Conservation (phyloP, 53 echinoderm and acorn worm genomes). For the Echinarachnius parma region DNA sequence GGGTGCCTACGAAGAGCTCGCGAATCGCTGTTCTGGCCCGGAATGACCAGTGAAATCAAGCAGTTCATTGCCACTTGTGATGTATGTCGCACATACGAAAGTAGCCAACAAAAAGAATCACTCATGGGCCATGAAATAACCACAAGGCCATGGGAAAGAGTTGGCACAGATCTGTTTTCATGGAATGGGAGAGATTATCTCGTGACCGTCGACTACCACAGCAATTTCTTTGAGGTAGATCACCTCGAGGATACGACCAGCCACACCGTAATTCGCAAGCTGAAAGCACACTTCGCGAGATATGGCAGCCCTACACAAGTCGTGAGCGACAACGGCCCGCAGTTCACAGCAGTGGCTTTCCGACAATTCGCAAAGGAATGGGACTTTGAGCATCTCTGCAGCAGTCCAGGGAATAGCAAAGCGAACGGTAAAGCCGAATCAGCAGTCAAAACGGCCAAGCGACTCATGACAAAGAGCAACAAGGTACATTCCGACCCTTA, state of each 20-base stretch:
- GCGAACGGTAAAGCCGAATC: constrained; percentile 51
- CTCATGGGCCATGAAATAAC: constrained; percentile 43
- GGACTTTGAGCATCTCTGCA: constrained; percentile 41
- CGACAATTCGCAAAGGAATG: constrained; percentile 15
- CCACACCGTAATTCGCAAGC: constrained; percentile 25
- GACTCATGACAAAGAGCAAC: constrained; percentile 44
- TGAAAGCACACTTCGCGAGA: constrained; percentile 44
- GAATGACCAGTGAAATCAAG: constrained; percentile 39
- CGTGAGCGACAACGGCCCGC: constrained; percentile 52
- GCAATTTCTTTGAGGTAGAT: constrained; percentile 63
- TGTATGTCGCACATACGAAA: constrained; percentile 28
- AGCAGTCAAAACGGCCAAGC: constrained; percentile 61
- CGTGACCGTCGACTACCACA: constrained; percentile 54
- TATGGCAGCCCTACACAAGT: constrained; percentile 50
- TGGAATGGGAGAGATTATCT: constrained; percentile 31
- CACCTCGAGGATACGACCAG: constrained; percentile 17
- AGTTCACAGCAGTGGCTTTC: constrained; percentile 32
- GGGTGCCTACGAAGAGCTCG: constrained; percentile 44
- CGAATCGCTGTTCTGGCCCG: constrained; percentile 47
- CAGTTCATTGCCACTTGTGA: constrained; percentile 47
- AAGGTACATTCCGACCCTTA: constrained; percentile 25
- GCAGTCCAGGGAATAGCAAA: constrained; percentile 39
- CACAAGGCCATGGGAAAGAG: constrained; percentile 47
- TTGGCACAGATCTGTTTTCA: constrained; percentile 34
- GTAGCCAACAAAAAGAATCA: constrained; percentile 46